These are phyloP conservation scores for Pituophis catenifer DNA, from an alignment of 2,113 vertebrate species.

Conservation along the genomic window DNA sequence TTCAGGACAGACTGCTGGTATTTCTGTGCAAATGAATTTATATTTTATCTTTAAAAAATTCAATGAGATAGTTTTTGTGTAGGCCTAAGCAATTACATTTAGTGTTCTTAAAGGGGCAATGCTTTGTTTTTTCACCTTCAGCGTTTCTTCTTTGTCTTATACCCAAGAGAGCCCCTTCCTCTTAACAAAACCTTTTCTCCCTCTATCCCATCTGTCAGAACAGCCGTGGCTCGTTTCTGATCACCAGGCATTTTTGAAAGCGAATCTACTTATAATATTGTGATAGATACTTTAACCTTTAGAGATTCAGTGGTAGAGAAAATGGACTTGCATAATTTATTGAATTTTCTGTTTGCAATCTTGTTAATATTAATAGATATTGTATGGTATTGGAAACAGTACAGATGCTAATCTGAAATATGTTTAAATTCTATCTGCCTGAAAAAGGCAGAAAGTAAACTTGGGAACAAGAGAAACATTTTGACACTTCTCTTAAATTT, in stretches of 20 bases:
- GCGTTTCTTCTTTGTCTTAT: not conserved
- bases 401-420: not conserved
- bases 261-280: not conserved
- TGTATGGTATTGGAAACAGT: not conserved
- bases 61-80: not conserved
- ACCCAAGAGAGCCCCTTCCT: not conserved
- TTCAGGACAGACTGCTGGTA: not conserved
- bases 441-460: not conserved
- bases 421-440: not conserved
- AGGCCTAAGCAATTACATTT: not conserved
- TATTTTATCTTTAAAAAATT: not conserved
- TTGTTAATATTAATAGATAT: not conserved
- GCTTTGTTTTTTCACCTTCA: not conserved
- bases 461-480: not conserved
- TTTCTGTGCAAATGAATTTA: not conserved
- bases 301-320: not conserved
- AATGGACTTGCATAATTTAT: not conserved
- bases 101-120: not conserved
- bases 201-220: not conserved
- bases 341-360: not conserved
- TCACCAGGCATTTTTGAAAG: not conserved
- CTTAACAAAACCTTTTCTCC: not conserved
- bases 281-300: not conserved
- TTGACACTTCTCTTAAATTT: not conserved
- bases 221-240: not conserved